Conservation (phyloP, 2,888 invertebrate genomes). For the Anthoptus insignis region DNA sequence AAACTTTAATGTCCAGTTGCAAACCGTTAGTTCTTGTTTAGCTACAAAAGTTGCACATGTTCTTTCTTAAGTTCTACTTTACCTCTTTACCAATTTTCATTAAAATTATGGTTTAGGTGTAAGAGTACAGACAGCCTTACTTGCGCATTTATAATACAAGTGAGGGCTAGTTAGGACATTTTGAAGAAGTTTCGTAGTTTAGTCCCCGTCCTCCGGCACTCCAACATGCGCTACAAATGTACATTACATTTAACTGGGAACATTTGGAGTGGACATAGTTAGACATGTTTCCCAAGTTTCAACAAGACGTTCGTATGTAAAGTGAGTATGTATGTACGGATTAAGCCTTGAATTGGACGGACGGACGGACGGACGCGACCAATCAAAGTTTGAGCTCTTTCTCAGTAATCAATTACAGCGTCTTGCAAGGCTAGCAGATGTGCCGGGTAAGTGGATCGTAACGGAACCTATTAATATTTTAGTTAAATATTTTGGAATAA, state of each 20-base stretch:
- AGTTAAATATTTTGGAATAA: too few relatives aligned
- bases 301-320: conserved; percentile 39
- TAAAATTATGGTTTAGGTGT: too few relatives aligned
- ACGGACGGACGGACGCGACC: conserved; percentile 54
- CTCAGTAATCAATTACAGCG: conserved; percentile 66
- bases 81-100: too few relatives aligned
- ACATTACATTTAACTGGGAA: conserved; percentile 31
- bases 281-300: conserved; percentile 31
- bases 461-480: conserved; percentile 11
- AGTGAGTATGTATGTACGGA: conserved; percentile 52
- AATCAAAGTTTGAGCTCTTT: conserved; percentile 68
- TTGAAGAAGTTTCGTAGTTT: neutral
- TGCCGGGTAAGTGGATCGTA: conserved; percentile 42
- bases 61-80: too few relatives aligned
- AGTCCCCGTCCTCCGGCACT: neutral
- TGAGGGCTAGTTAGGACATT: too few relatives aligned
- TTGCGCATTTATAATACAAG: too few relatives aligned
- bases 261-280: conserved; percentile 34
- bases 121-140: too few relatives aligned
- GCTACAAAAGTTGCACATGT: too few relatives aligned
- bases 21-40: too few relatives aligned
- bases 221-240: conserved; percentile 20
- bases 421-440: conserved; percentile 54
- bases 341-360: conserved; percentile 51
- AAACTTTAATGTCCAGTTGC: too few relatives aligned